phyloP scores from a whole-genome alignment of 1,140 invertebrate species.

The Drosophila chauvacae region DNA sequence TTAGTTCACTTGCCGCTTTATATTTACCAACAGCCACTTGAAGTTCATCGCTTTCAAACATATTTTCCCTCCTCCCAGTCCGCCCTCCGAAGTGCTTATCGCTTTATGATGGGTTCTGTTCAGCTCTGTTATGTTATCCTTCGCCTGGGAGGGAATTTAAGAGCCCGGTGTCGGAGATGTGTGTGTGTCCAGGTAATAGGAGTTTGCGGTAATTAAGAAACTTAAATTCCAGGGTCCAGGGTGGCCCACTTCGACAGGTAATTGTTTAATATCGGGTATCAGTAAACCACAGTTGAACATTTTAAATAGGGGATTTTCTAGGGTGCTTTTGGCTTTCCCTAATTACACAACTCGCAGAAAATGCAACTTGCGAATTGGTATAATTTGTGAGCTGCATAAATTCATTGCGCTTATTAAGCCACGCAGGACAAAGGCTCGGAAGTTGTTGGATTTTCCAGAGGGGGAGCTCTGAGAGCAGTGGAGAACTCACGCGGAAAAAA shows the following conservation, averaged over 20 bases:
- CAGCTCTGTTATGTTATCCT: slow-evolving; percentile 32
- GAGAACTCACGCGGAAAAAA: slow-evolving; percentile 22
- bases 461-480: not conserved
- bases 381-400: slow-evolving; percentile 65
- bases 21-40: slow-evolving; percentile 72
- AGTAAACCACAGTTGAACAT: not conserved
- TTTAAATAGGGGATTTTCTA: slow-evolving; percentile 8
- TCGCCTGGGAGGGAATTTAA: slow-evolving; percentile 23
- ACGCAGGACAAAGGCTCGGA: slow-evolving; percentile 59
- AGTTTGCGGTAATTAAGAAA: slow-evolving; percentile 31
- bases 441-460: slow-evolving; percentile 7
- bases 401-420: slow-evolving; percentile 70
- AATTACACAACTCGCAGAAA: slow-evolving; percentile 36
- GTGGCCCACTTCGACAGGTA: slow-evolving; percentile 2
- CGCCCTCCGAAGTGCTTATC: slow-evolving; percentile 59
- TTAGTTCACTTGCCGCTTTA: slow-evolving; percentile 54
- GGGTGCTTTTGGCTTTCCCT: slow-evolving; percentile 10
- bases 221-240: slow-evolving; percentile 10
- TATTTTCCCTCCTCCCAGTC: slow-evolving; percentile 48
- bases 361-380: slow-evolving; percentile 8
- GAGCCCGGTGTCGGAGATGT: not conserved
- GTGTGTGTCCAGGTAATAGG: slow-evolving; percentile 16
- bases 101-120: slow-evolving; percentile 48
- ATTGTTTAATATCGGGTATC: slow-evolving; percentile 22
- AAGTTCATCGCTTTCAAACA: slow-evolving; percentile 65